phyloP scores from a whole-genome alignment of 2,888 invertebrate genomes.

The Synergus laeviventris region DNA sequence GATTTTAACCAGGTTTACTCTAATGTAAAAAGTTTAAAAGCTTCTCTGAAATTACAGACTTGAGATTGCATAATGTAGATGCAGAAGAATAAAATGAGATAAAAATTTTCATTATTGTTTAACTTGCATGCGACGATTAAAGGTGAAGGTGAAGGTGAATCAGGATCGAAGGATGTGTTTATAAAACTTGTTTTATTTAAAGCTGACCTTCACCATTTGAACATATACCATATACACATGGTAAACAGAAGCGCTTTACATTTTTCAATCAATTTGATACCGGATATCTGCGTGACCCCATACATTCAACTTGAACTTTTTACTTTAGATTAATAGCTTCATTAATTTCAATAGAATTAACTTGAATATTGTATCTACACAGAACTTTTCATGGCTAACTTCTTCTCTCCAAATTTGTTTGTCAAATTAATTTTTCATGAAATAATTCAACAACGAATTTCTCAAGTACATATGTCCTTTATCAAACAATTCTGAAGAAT shows the following conservation, averaged over 20 bases:
- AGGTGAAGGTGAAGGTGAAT: constrained; percentile 39
- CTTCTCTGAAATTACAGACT: background rate
- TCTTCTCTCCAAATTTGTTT: background rate
- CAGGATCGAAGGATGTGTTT: constrained; percentile 28
- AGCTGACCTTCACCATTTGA: constrained; percentile 28
- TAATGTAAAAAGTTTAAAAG: background rate
- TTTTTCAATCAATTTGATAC: constrained; percentile 34
- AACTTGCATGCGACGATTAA: constrained; percentile 27
- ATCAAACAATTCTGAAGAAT: background rate
- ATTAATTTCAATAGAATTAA: background rate
- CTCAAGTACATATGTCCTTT: background rate
- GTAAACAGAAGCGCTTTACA: constrained; percentile 19
- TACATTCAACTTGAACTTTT: background rate
- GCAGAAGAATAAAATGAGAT: background rate
- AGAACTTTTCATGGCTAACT: too few species aligned
- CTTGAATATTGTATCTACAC: background rate
- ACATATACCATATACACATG: background rate
- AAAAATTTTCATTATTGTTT: constrained; percentile 25
- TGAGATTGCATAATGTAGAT: constrained; percentile 7
- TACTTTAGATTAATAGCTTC: background rate
- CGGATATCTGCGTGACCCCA: background rate
- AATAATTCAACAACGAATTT: too few species aligned
- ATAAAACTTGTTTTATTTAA: constrained; percentile 32
- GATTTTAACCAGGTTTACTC: background rate
- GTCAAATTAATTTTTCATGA: background rate